phyloP scores from a whole-genome alignment of 2,797 vertebrate species.

The Aulostomus chinensis region DNA sequence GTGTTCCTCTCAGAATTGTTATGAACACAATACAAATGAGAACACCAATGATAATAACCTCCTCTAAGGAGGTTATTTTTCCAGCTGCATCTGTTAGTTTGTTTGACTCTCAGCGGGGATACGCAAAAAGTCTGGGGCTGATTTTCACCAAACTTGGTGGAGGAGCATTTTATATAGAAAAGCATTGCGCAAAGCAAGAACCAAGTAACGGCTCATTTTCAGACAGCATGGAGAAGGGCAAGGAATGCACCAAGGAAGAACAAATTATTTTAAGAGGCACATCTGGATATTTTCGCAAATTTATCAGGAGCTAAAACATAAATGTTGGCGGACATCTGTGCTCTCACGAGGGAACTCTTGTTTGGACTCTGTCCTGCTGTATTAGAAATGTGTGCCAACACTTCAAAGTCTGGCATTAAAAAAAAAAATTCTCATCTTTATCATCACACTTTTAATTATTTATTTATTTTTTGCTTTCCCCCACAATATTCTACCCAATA shows the following conservation, averaged over 20 bases:
- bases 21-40: neutral
- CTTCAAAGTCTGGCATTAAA: neutral
- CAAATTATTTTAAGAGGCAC: too few relatives aligned
- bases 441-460: neutral
- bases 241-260: too few relatives aligned
- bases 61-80: too few relatives aligned
- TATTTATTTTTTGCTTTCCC: too few relatives aligned
- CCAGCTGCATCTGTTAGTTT: neutral
- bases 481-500: too few relatives aligned
- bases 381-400: neutral
- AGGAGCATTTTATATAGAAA: neutral
- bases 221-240: too few relatives aligned
- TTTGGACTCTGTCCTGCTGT: neutral
- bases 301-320: too few relatives aligned
- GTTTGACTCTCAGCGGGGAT: neutral
- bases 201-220: too few relatives aligned
- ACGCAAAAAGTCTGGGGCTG: neutral
- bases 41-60: neutral
- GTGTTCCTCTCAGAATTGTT: neutral
- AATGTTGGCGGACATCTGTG: too few relatives aligned
- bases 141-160: neutral
- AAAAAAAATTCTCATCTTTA: slow-evolving; percentile 1
- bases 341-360: too few relatives aligned
- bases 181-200: too few relatives aligned
- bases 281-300: too few relatives aligned